These are phyloP conservation scores for Amphimedon queenslandica DNA, from an alignment of 37 sponge, comb jelly and placozoan genomes.

Conservation along the genomic window DNA sequence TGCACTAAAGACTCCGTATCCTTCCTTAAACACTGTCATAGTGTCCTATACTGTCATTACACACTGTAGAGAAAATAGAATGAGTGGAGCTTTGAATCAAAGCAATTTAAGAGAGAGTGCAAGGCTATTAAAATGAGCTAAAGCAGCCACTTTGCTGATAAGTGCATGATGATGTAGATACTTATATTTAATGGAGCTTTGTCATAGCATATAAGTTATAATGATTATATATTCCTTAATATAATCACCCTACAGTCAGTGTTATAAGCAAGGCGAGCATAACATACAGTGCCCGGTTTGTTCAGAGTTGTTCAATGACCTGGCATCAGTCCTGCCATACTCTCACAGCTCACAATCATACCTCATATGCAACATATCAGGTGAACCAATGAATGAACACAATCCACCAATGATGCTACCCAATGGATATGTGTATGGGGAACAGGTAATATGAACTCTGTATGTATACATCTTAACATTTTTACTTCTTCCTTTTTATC, in stretches of 20 bases:
- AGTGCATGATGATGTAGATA: too few relatives aligned
- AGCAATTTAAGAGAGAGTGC: too few relatives aligned
- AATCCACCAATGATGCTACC: slow-evolving; percentile 95
- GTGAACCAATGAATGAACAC: slow-evolving; percentile 93
- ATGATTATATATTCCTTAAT: too few relatives aligned
- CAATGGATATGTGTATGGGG: slow-evolving; percentile 95
- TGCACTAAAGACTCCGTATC: slow-evolving; percentile 96
- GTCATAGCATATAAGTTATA: too few relatives aligned
- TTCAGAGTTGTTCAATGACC: slow-evolving; percentile 75
- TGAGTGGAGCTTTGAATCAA: too few relatives aligned
- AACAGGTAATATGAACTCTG: slow-evolving; percentile 75
- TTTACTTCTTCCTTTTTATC: too few relatives aligned
- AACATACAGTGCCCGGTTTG: slow-evolving; percentile 94
- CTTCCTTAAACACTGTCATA: neutral
- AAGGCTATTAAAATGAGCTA: too few relatives aligned
- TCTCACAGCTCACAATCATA: slow-evolving; percentile 93
- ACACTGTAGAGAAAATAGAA: too few relatives aligned
- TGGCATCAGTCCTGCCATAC: slow-evolving; percentile 91
- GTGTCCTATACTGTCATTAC: neutral
- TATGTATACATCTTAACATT: neutral
- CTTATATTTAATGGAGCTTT: too few relatives aligned
- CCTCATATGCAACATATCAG: slow-evolving; percentile 85
- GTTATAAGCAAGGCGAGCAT: slow-evolving; percentile 57
- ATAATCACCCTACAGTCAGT: slow-evolving; percentile 44
- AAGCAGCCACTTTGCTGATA: too few relatives aligned